phyloP scores from a whole-genome alignment of 2,113 vertebrate species.

The Tragulus kanchil region DNA sequence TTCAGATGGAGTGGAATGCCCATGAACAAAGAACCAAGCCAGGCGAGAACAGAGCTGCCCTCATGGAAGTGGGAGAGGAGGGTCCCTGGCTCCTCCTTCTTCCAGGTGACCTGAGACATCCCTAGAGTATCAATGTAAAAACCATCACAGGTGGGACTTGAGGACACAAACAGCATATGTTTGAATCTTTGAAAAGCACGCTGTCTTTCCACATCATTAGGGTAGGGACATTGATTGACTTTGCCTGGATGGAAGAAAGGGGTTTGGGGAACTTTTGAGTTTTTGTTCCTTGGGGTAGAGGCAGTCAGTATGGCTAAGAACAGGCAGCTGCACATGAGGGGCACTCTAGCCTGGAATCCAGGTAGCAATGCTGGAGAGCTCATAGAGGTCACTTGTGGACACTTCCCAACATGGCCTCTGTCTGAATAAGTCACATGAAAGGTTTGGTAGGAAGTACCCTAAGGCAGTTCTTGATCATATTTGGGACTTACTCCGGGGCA shows the following conservation, averaged over 20 bases:
- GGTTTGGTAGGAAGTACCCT: not conserved
- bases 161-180: not conserved
- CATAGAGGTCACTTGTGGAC: not conserved
- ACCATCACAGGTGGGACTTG: not conserved
- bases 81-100: not conserved
- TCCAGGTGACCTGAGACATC: not conserved
- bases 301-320: not conserved
- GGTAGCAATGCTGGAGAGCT: not conserved
- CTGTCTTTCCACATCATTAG: not conserved
- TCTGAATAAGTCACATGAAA: not conserved
- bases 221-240: not conserved
- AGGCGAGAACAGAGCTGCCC: not conserved
- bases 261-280: not conserved
- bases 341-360: not conserved
- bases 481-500: not conserved
- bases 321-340: not conserved
- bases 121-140: not conserved
- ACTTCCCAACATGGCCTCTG: not conserved
- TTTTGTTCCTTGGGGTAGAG: not conserved
- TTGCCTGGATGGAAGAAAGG: not conserved
- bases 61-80: not conserved
- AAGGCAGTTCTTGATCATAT: not conserved
- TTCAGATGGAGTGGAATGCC: not conserved
- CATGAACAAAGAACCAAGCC: not conserved
- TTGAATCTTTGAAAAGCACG: not conserved